Percentiles rank a stretch among this genome's conserved stretches.
These are phyloP conservation scores for Torymus auratus DNA, from an alignment of 2,888 invertebrate genomes.

Conservation along the genomic window DNA sequence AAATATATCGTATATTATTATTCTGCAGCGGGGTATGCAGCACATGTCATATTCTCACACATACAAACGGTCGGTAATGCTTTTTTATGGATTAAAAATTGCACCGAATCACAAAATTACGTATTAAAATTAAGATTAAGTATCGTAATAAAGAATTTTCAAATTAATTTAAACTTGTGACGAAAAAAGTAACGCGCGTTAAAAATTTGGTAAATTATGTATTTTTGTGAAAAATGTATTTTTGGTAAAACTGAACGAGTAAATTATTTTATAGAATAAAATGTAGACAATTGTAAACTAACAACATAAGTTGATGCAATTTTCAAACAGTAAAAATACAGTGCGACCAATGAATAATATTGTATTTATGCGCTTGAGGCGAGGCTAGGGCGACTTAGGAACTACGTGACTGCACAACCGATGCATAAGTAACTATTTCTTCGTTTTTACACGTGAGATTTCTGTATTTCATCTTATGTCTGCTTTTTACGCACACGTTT, in stretches of 20 bases:
- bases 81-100: slow-evolving; percentile 44
- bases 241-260: too few relatives aligned
- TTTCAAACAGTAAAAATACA: slow-evolving; percentile 40
- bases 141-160: not conserved
- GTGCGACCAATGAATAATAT: slow-evolving; percentile 44
- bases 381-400: slow-evolving; percentile 77
- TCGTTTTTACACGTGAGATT: slow-evolving; percentile 62
- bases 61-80: slow-evolving; percentile 48
- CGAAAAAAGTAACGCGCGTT: too few relatives aligned
- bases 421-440: slow-evolving; percentile 76
- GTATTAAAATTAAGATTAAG: slow-evolving; percentile 1
- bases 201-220: not conserved
- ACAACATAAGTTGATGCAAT: slow-evolving; percentile 21
- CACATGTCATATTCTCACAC: slow-evolving; percentile 61
- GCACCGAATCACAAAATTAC: not conserved
- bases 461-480: slow-evolving; percentile 51
- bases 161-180: too few relatives aligned
- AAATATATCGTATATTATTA: slow-evolving; percentile 76
- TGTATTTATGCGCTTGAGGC: slow-evolving; percentile 71
- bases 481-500: slow-evolving; percentile 30
- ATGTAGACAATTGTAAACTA: not conserved
- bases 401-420: slow-evolving; percentile 77
- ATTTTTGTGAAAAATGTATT: not conserved
- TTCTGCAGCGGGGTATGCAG: slow-evolving; percentile 65
- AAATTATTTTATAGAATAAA: too few relatives aligned